Evolutionary conservation across 2,888 invertebrate genomes (phyloP).

Genomic region (Perdita meconis): DNA sequence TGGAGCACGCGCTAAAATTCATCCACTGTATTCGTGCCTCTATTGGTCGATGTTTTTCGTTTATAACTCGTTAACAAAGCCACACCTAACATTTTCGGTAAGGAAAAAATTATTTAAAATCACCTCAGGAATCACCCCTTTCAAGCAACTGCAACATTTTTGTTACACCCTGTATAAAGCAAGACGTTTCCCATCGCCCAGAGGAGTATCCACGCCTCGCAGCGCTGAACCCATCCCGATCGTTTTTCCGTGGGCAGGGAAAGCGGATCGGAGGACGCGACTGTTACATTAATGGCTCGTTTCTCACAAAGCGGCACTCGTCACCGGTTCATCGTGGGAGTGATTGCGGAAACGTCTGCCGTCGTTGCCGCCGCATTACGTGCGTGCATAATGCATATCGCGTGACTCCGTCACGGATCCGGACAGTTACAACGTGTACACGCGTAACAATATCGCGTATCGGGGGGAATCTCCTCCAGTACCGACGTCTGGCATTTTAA

Average conservation of each 20-base stretch:
- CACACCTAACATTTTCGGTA: no score
- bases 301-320: conserved; percentile 65
- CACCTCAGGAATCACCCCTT: no score
- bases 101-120: no score
- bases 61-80: no score
- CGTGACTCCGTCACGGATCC: conserved; percentile 74
- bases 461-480: conserved; percentile 60
- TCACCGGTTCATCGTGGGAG: conserved; percentile 68
- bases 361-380: conserved; percentile 63
- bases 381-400: conserved; percentile 75
- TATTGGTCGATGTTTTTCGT: no score
- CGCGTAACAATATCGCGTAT: conserved; percentile 75
- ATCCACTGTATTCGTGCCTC: no score
- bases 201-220: not conserved
- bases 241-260: not conserved
- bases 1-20: no score
- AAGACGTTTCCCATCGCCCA: not conserved
- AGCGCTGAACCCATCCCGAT: not conserved
- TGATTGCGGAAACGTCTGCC: conserved; percentile 72
- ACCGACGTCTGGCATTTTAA: conserved; percentile 70
- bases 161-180: no score
- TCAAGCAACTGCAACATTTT: no score
- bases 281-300: conserved; percentile 29
- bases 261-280: not conserved
- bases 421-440: conserved; percentile 75